Conservation (phyloP, 2,113 vertebrate genomes). For the Helogale parvula region DNA sequence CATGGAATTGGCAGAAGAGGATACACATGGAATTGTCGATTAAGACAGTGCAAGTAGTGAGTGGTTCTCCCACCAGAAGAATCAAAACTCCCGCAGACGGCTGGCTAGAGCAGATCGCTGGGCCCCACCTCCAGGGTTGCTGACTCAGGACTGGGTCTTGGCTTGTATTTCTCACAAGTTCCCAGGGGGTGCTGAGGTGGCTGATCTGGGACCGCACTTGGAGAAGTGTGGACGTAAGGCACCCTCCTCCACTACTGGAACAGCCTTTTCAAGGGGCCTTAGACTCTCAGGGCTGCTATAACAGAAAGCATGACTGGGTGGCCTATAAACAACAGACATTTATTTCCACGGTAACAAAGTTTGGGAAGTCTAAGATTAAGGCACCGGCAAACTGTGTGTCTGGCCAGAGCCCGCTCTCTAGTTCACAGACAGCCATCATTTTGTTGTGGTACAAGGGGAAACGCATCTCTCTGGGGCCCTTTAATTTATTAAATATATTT, state of each 20-base stretch:
- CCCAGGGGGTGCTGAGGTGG: background rate
- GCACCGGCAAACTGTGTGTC: background rate
- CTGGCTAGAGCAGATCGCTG: background rate
- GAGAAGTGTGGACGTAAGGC: background rate
- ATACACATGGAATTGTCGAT: background rate
- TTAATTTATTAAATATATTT: background rate
- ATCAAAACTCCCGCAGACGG: background rate
- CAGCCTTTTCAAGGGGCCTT: background rate
- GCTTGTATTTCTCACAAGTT: background rate
- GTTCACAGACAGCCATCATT: background rate
- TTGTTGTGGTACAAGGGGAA: background rate
- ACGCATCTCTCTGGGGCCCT: background rate
- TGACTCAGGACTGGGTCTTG: background rate
- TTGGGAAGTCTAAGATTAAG: background rate
- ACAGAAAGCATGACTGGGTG: background rate
- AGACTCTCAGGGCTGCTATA: background rate
- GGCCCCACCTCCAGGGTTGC: background rate
- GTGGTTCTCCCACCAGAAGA: background rate
- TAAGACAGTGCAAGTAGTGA: background rate
- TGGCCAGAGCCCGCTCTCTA: background rate
- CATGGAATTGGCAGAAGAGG: background rate
- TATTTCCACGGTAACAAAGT: background rate
- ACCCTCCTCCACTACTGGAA: no score
- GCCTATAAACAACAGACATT: background rate
- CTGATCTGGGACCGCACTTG: background rate